Base-by-base conservation (phyloP, 2,888 invertebrate genomes). In the Dicyrtomina minuta region DNA sequence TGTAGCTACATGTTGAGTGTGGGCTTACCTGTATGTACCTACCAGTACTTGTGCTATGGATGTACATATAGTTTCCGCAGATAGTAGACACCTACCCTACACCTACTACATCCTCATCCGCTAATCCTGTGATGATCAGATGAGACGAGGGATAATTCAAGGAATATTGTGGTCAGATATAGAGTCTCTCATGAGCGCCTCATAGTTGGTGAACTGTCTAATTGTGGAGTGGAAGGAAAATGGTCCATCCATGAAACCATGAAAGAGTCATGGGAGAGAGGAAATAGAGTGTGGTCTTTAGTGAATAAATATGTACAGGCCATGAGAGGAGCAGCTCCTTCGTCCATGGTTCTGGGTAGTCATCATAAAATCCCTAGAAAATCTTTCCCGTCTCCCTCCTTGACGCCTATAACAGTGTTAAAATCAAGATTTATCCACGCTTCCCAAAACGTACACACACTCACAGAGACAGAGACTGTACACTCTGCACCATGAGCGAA, bases 351-450 rank as follows among this genome's bases (percentile, higher is more conserved):
- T 10, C 20, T 41, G n/a, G 27, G 20, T 20, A 43, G 60, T 60
- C 60, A 43, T 60, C 60, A 39, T 51, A 53, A 65, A 65, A 67
- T 67, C 67, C 56, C 55, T 58, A 46, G 33, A 65, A 46, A 66
- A 41, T 67, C 66, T 70, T 33, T 39, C 26, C 62, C 61, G 43
- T 41, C 49, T 62, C 62, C 49, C 62, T 55, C 56, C 20, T 51
- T 51, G 72, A 70, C 69, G 71, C 72, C 68, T 73, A 76, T 74
- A 74, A 73, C 71, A 72, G 76, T 74, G 73, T 75, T 74, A 72
- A 73, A 73, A 74, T 74, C 74, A 70, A 74, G 76, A 74, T 74
- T 76, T 74, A 74, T 74, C 73, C 74, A 71, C 59, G 72, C 70
- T 73, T 68, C 70, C 70, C 24, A 22, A 55, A 27, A n/a, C 55